Percentiles rank a stretch among this genome's conserved stretches.
Evolutionary conservation across 1,140 invertebrate species (phyloP).

Genomic region (Rhizoglyphus robini): DNA sequence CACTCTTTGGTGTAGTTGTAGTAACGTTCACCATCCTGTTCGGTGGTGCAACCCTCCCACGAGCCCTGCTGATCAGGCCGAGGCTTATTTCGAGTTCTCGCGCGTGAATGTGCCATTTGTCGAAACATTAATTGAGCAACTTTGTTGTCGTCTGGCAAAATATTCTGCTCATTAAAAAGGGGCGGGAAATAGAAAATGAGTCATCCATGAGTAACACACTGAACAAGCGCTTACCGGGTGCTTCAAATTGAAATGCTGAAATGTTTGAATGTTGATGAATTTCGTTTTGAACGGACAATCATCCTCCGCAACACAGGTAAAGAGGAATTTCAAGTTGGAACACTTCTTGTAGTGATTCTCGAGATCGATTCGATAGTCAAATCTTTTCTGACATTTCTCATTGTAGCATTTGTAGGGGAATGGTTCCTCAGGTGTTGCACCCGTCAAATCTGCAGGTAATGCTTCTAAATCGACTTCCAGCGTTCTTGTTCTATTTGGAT

Average conservation of each 20-base stretch:
- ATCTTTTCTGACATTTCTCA: background rate
- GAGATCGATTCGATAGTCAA: conserved; percentile 5
- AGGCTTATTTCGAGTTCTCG: background rate
- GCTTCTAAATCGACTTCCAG: background rate
- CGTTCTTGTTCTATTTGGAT: background rate
- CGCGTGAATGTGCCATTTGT: background rate
- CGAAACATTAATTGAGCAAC: background rate
- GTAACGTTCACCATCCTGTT: background rate
- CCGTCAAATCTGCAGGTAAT: too few species aligned
- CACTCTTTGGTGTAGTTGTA: background rate
- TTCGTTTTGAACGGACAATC: background rate
- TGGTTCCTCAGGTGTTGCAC: too few species aligned
- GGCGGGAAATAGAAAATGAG: background rate
- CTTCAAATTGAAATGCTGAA: background rate
- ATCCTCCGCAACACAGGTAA: background rate
- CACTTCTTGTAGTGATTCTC: conserved; percentile 6
- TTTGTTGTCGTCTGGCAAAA: background rate
- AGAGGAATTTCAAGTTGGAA: background rate
- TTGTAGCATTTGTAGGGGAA: background rate
- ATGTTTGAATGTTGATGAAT: background rate
- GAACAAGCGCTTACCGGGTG: background rate
- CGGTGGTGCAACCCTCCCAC: background rate
- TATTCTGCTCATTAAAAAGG: background rate
- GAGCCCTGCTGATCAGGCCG: background rate
- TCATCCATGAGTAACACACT: background rate